These are phyloP conservation scores for Cataglyphis livida DNA, from an alignment of 2,888 invertebrate species.

Conservation along the genomic window DNA sequence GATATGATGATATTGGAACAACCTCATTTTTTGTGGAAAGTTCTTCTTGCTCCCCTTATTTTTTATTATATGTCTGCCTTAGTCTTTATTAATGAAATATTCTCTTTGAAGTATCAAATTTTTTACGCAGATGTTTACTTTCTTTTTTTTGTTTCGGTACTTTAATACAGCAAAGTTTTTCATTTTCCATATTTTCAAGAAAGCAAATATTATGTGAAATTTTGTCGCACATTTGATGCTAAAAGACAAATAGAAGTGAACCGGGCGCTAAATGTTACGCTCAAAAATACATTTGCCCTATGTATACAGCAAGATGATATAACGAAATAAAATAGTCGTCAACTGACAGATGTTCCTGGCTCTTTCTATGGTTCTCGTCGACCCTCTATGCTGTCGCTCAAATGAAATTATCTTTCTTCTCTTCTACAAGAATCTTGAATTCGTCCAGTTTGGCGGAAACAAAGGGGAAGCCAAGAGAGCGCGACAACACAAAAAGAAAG, in stretches of 20 bases:
- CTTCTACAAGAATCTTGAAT: neutral
- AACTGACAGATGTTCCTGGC: neutral
- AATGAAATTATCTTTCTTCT: constrained; percentile 22
- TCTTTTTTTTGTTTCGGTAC: constrained; percentile 10
- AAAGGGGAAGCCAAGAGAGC: neutral
- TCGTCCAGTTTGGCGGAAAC: constrained; percentile 4
- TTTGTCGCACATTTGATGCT: neutral
- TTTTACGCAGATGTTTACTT: constrained; percentile 18
- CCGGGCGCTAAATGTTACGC: neutral
- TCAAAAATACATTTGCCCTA: neutral
- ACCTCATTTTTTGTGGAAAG: constrained; percentile 28
- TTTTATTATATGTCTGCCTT: constrained; percentile 36
- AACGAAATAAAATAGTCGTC: neutral
- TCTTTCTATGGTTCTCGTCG: neutral
- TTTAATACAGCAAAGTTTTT: constrained; percentile 19
- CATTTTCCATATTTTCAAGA: neutral
- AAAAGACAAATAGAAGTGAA: constrained; percentile 4
- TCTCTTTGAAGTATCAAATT: constrained; percentile 35
- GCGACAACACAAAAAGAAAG: constrained; percentile 12
- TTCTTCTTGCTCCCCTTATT: neutral
- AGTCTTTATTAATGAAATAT: constrained; percentile 35
- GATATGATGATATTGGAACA: constrained; percentile 4
- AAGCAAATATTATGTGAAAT: neutral
- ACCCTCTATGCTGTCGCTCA: neutral
- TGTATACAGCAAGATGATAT: neutral